Evolutionary conservation across 2,113 vertebrate species (phyloP).

Genomic region (Coptodon rendalli): DNA sequence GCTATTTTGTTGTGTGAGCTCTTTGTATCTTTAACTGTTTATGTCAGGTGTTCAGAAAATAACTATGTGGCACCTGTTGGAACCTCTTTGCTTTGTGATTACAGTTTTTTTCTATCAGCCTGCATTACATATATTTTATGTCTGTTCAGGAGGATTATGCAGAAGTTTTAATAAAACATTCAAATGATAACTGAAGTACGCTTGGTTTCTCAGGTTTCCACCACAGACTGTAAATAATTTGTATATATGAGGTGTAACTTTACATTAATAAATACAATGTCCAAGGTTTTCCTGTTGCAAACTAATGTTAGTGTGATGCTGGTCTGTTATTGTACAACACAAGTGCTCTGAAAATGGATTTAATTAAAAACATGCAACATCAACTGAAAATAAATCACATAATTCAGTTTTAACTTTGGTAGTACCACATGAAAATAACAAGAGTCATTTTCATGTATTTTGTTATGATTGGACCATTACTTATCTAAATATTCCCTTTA

Average conservation of each 20-base stretch:
- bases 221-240: background rate
- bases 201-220: background rate
- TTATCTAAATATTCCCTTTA: background rate
- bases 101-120: background rate
- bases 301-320: background rate
- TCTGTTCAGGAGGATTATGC: background rate
- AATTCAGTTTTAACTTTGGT: background rate
- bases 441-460: background rate
- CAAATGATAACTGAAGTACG: background rate
- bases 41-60: background rate
- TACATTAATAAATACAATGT: background rate
- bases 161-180: background rate
- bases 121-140: background rate
- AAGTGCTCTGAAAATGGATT: background rate
- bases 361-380: background rate
- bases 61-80: background rate
- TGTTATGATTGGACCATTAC: background rate
- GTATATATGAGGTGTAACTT: background rate
- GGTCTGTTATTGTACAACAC: fast-evolving
- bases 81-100: background rate
- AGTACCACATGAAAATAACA: background rate
- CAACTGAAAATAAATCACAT: fast-evolving
- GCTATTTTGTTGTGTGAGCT: background rate
- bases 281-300: background rate
- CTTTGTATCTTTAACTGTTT: background rate